Base-by-base conservation (phyloP, 2,888 invertebrate genomes). In the Agrilus cyanescens region DNA sequence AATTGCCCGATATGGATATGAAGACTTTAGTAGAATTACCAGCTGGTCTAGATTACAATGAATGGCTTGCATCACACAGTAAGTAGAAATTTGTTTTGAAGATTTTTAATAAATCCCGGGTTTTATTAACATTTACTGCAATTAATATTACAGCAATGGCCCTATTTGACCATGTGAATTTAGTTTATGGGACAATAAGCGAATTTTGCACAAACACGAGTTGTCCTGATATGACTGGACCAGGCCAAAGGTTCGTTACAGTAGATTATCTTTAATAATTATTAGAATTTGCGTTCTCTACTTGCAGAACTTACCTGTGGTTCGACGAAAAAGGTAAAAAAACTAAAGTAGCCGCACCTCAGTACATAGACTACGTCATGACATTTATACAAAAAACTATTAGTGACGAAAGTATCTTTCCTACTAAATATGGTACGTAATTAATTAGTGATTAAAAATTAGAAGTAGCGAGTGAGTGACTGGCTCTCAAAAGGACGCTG, bases 11-110 rank as follows among this genome's bases (percentile, higher is more conserved):
- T 72, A 80, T 89, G 65, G 93, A 95, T 76, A 80, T 97, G 74
- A 82, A 85, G 67, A 82, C 89, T 71, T 78, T 97, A 66, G 93
- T 96, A 54, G 87, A 89, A 70, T 77, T 96, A 68, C 97, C 97
- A 57, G 82, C 84, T 55, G 94, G 94, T 52, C 80, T 98, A 68
- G 96, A 96, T 72, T 88, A 89, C 73, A 94, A 96, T 72, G 98
- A 98, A 78, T 98, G 98, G 97, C 82, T 98, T 62, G 97, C 97
- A 55, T 95, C 94, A 53, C 96, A 98, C 70, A 94, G 93, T 94
- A 70, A 78, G 84, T 73, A 30, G 33, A 18, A 25, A 10, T 25
- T 20, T 7, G 20, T 20, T 20, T 20, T 3, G 7, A 6, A 3
- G 10, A 25, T 25, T 25, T 4, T 25, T 25, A 25, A 25, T 10